Percentiles rank a stretch among this genome's conserved stretches.
phyloP scores from a whole-genome alignment of 2,113 vertebrate species.

The Hypanus sabinus region DNA sequence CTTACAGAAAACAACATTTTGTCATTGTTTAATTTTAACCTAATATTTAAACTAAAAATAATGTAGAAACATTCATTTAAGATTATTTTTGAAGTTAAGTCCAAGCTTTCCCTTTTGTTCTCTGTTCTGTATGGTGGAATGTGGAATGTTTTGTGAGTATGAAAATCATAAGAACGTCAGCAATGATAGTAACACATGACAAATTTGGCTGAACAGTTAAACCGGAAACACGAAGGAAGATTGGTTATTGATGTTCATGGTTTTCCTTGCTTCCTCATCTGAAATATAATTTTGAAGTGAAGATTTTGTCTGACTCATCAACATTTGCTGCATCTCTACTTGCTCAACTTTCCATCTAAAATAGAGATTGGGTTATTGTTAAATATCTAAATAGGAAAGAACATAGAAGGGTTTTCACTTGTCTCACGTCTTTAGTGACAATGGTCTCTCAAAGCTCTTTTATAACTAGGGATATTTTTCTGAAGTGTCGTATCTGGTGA shows the following conservation, averaged over 20 bases:
- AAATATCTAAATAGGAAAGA: background rate
- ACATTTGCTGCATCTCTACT: background rate
- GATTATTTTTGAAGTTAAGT: background rate
- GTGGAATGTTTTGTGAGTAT: background rate
- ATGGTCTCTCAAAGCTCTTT: background rate
- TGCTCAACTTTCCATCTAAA: background rate
- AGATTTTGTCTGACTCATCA: background rate
- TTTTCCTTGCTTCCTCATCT: background rate
- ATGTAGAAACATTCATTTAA: background rate
- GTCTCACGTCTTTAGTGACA: background rate
- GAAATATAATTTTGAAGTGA: background rate
- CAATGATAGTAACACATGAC: background rate
- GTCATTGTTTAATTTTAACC: slow-evolving; percentile 13
- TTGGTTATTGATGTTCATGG: background rate
- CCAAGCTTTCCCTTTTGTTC: background rate
- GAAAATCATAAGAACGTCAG: background rate
- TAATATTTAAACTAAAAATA: background rate
- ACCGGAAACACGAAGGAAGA: background rate
- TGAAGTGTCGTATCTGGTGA: background rate
- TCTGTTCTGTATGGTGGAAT: background rate
- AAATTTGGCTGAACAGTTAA: background rate
- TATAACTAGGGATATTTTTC: background rate
- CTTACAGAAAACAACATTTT: too few species aligned
- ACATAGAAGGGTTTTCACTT: background rate
- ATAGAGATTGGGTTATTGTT: background rate